phyloP scores from a whole-genome alignment of 2,888 invertebrate species.

The Spodoptera picta region DNA sequence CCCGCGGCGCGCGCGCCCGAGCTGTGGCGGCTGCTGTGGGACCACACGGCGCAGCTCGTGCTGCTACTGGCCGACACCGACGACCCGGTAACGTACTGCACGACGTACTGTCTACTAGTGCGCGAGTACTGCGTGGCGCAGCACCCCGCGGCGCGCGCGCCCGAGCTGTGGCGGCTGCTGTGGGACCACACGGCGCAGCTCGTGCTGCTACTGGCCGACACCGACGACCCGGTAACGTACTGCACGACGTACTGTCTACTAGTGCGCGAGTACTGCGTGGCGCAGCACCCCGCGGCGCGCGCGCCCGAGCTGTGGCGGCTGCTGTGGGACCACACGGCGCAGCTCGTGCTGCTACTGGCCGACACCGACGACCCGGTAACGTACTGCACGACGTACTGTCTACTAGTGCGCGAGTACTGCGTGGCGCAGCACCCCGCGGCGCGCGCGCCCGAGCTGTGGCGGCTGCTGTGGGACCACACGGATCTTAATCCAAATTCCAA shows the following conservation, averaged over 20 bases:
- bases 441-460: slow-evolving; percentile 92
- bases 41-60: slow-evolving; percentile 96
- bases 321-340: slow-evolving; percentile 99
- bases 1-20: slow-evolving; percentile 87
- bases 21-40: slow-evolving; percentile 99
- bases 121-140: slow-evolving; percentile 98
- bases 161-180: slow-evolving; percentile 97
- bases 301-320: slow-evolving; percentile 95
- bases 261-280: slow-evolving; percentile 96
- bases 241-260: too few species aligned
- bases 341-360: slow-evolving; percentile 94
- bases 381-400: too few species aligned
- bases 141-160: slow-evolving; percentile 90
- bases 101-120: slow-evolving; percentile 62
- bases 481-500: slow-evolving; percentile 59
- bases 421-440: slow-evolving; percentile 96
- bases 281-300: slow-evolving; percentile 93
- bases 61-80: slow-evolving; percentile 92
- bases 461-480: slow-evolving; percentile 99
- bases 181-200: slow-evolving; percentile 98
- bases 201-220: slow-evolving; percentile 92
- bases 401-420: slow-evolving; percentile 94
- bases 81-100: slow-evolving; percentile 80
- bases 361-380: slow-evolving; percentile 89
- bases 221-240: slow-evolving; percentile 88